A percentile compares a stretch with the other conserved stretches of the same genome.
Conservation (phyloP, 2,797 vertebrate genomes). For the Ctenochaetus hawaiiensis region DNA sequence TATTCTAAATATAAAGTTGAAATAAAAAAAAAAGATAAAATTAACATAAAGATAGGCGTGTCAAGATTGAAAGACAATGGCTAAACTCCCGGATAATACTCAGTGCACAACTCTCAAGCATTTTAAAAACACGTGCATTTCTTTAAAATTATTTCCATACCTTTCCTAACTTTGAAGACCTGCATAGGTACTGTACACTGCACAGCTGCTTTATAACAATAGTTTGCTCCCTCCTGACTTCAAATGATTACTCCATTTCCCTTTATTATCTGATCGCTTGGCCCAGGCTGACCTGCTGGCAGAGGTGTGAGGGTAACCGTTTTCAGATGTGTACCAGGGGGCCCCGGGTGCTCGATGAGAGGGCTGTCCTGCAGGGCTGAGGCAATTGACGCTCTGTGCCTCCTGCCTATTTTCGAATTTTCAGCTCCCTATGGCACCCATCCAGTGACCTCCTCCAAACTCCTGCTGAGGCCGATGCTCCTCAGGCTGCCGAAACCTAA, state of each 20-base stretch:
- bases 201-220: constrained; percentile 69
- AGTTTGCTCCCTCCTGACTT: constrained; percentile 69
- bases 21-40: not conserved
- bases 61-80: not conserved
- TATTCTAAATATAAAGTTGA: not conserved
- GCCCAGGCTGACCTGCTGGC: constrained; percentile 70
- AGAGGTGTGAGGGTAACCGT: constrained; percentile 83
- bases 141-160: not conserved
- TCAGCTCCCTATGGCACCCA: constrained; percentile 74
- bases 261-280: constrained; percentile 81
- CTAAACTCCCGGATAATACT: not conserved
- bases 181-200: constrained; percentile 19
- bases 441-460: constrained; percentile 71
- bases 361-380: constrained; percentile 65
- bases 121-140: not conserved
- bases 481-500: constrained; percentile 74
- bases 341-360: constrained; percentile 45
- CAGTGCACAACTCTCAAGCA: not conserved
- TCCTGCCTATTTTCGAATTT: constrained; percentile 78
- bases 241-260: constrained; percentile 83
- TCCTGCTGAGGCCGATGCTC: constrained; percentile 62
- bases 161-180: constrained; percentile 26
- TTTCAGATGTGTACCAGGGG: constrained; percentile 83
- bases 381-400: constrained; percentile 68
- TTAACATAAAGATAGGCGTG: not conserved